These are phyloP conservation scores for Mimachlamys varia DNA, from an alignment of 2,888 invertebrate genomes.

Conservation along the genomic window DNA sequence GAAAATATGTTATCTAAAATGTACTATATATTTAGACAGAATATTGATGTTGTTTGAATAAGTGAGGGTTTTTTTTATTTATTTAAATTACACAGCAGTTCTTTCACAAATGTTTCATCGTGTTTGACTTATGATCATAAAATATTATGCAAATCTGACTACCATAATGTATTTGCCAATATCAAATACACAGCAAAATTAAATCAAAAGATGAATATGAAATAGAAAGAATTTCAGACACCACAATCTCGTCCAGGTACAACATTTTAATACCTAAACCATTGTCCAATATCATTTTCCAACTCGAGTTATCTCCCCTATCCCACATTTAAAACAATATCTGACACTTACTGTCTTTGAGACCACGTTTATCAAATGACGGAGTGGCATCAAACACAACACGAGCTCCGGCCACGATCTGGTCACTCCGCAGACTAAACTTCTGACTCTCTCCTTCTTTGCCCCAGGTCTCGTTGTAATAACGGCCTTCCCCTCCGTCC, in stretches of 20 bases:
- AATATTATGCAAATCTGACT: too few relatives aligned
- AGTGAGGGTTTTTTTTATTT: too few relatives aligned
- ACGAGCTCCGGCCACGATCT: conserved; percentile 94
- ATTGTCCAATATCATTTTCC: not conserved
- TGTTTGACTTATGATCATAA: too few relatives aligned
- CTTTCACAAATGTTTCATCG: too few relatives aligned
- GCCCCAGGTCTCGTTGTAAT: conserved; percentile 82
- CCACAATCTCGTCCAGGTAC: not conserved
- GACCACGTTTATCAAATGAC: conserved; percentile 57
- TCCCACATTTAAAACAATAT: not conserved
- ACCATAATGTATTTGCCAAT: too few relatives aligned
- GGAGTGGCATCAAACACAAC: conserved; percentile 62
- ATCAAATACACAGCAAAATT: too few relatives aligned
- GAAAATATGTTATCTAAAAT: too few relatives aligned
- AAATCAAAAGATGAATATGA: too few relatives aligned
- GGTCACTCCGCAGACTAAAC: conserved; percentile 86
- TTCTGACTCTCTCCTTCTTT: conserved; percentile 55
- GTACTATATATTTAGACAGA: too few relatives aligned
- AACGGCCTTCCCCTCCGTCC: conserved; percentile 94
- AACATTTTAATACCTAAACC: not conserved
- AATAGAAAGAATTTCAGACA: too few relatives aligned
- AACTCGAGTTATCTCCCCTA: not conserved
- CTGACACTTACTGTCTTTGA: conserved; percentile 60
- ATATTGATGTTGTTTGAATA: too few relatives aligned
- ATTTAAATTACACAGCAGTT: too few relatives aligned